Percentiles rank a stretch among this genome's conserved stretches.
These are phyloP conservation scores for Rhabdornis inornatus DNA, from an alignment of 2,113 vertebrate species.

Conservation along the genomic window DNA sequence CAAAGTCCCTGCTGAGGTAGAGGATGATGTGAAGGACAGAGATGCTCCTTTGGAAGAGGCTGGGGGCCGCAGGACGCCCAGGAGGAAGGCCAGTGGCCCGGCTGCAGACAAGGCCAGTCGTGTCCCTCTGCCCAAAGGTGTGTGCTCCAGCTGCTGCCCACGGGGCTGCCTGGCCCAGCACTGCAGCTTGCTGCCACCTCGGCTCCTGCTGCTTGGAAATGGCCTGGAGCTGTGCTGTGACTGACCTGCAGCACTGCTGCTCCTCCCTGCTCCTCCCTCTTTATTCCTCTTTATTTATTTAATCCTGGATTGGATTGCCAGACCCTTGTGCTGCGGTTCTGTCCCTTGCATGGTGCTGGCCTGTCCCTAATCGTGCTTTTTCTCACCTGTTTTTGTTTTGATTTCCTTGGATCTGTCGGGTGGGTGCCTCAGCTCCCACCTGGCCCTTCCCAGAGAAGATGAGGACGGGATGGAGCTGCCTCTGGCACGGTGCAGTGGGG, in stretches of 20 bases:
- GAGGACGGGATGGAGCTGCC: not conserved
- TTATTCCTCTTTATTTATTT: not conserved
- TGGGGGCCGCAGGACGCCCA: not conserved
- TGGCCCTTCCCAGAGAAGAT: not conserved
- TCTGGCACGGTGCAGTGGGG: not conserved
- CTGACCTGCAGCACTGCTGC: not conserved
- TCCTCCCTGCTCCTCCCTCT: not conserved
- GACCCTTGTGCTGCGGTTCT: not conserved
- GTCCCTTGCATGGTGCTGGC: slow-evolving; percentile 63
- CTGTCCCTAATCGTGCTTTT: not conserved
- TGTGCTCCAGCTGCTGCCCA: slow-evolving; percentile 38
- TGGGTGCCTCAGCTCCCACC: not conserved
- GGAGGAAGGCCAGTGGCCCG: slow-evolving; percentile 6
- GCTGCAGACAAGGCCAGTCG: slow-evolving; percentile 60
- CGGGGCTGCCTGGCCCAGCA: slow-evolving; percentile 10
- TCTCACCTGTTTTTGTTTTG: not conserved
- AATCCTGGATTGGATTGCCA: not conserved
- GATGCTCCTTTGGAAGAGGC: not conserved
- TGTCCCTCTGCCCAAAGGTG: slow-evolving; percentile 76
- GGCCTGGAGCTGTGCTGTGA: not conserved
- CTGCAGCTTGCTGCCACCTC: slow-evolving; percentile 35
- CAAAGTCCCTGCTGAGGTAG: not conserved
- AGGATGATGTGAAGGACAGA: not conserved
- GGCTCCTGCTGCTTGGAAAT: slow-evolving; percentile 34
- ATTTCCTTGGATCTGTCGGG: not conserved